Conservation (phyloP, 1,140 invertebrate species). For the Caenorhabditis brenneri region DNA sequence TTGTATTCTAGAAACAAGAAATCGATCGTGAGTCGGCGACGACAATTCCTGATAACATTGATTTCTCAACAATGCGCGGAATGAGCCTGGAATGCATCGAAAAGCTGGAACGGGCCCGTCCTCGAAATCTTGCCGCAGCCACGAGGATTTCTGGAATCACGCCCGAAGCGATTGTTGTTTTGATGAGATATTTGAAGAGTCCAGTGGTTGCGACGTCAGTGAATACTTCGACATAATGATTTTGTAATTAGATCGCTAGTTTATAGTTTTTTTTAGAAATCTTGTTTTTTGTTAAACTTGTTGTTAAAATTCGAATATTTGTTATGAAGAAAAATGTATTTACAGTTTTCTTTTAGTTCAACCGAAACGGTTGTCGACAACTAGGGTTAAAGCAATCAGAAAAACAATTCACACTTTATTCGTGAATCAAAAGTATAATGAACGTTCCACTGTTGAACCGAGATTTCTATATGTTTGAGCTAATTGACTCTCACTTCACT, state of each 20-base stretch:
- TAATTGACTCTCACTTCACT: background rate
- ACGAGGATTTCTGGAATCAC: constrained; percentile 62
- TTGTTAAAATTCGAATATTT: too few relatives aligned
- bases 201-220: background rate
- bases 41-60: constrained; percentile 56
- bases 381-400: too few relatives aligned
- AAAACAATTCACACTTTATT: too few relatives aligned
- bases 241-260: background rate
- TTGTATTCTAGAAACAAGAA: constrained; percentile 56
- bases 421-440: too few relatives aligned
- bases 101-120: constrained; percentile 56
- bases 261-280: too few relatives aligned
- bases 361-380: too few relatives aligned
- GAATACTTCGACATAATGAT: background rate
- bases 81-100: constrained; percentile 60
- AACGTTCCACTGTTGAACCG: too few relatives aligned
- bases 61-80: constrained; percentile 55
- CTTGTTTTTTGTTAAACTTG: background rate
- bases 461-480: background rate
- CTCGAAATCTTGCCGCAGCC: constrained; percentile 62
- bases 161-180: constrained; percentile 59
- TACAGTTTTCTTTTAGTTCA: too few relatives aligned
- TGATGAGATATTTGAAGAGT: constrained; percentile 58
- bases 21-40: constrained; percentile 58
- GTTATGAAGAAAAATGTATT: too few relatives aligned